phyloP scores from a whole-genome alignment of 2,113 vertebrate species.

The Platichthys stellatus region DNA sequence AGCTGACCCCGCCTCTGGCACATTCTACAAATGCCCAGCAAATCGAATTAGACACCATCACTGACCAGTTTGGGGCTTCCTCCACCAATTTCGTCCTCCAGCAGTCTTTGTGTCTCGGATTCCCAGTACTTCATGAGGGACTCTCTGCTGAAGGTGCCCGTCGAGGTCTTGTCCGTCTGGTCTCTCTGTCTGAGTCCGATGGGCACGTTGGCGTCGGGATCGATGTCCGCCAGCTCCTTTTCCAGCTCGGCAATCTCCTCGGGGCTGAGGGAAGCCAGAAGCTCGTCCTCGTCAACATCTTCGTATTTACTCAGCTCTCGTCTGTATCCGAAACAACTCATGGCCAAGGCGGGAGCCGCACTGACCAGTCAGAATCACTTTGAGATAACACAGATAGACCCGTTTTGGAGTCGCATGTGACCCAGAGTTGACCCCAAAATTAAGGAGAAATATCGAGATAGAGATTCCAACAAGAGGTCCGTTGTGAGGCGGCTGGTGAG shows the following conservation, averaged over 20 bases:
- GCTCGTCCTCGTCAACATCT: slow-evolving; percentile 97
- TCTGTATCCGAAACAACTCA: slow-evolving; percentile 96
- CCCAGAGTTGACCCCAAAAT: slow-evolving; percentile 3
- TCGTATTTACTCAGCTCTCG: slow-evolving; percentile 98
- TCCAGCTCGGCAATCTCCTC: slow-evolving; percentile 96
- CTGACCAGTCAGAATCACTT: not conserved
- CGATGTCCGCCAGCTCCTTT: slow-evolving; percentile 92
- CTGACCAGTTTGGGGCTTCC: slow-evolving; percentile 77
- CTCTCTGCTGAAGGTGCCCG: slow-evolving; percentile 94
- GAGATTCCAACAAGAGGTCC: slow-evolving; percentile 27
- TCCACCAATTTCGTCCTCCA: slow-evolving; percentile 89
- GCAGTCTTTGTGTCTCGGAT: slow-evolving; percentile 90
- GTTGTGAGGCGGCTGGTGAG: slow-evolving; percentile 13
- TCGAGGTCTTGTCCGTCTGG: slow-evolving; percentile 94
- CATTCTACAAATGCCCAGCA: slow-evolving; percentile 18
- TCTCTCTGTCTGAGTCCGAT: slow-evolving; percentile 95
- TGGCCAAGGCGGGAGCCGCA: slow-evolving; percentile 60
- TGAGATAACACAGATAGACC: not conserved
- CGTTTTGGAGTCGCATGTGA: not conserved
- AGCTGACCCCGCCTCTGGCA: not conserved
- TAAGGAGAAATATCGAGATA: not conserved
- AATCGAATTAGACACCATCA: slow-evolving; percentile 37
- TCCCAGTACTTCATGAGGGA: slow-evolving; percentile 97
- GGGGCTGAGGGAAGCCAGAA: slow-evolving; percentile 91
- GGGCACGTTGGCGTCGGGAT: slow-evolving; percentile 90